A percentile compares a stretch with the other conserved stretches of the same genome.
Conservation (phyloP, 2,888 invertebrate genomes). For the Mythimna albipuncta region DNA sequence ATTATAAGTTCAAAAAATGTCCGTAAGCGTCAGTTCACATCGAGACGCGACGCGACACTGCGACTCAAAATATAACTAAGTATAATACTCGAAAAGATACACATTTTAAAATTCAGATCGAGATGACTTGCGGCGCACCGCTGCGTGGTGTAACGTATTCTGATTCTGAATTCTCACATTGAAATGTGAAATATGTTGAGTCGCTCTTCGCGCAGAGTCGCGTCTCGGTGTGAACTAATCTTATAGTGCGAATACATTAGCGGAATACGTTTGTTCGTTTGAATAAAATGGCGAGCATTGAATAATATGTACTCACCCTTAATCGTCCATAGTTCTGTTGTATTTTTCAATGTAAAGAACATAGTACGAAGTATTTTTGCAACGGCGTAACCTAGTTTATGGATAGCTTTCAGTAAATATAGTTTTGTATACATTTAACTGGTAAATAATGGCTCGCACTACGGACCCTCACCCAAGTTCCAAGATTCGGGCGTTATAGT, state of each 20-base stretch:
- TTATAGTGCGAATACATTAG: conserved; percentile 17
- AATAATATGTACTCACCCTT: conserved; percentile 5
- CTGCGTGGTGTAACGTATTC: no score
- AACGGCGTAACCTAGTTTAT: conserved; percentile 52
- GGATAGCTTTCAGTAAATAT: conserved; percentile 53
- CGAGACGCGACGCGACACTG: no score
- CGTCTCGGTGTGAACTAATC: no score
- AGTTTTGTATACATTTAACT: conserved; percentile 22
- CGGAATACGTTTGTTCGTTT: background rate
- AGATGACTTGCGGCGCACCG: no score
- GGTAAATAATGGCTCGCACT: background rate
- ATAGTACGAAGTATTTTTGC: conserved; percentile 41
- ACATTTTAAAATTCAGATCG: no score
- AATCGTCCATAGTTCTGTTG: conserved; percentile 41
- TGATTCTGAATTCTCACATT: no score
- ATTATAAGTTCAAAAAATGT: conserved; percentile 29
- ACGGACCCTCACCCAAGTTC: background rate
- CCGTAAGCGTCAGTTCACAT: background rate
- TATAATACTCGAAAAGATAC: no score
- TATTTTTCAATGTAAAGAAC: conserved; percentile 32
- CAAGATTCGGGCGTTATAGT: background rate
- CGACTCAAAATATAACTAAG: no score
- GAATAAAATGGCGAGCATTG: background rate
- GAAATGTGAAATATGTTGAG: no score
- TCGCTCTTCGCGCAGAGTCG: no score